phyloP scores from a whole-genome alignment of 2,888 invertebrate species.

The Coelopa pilipes region DNA sequence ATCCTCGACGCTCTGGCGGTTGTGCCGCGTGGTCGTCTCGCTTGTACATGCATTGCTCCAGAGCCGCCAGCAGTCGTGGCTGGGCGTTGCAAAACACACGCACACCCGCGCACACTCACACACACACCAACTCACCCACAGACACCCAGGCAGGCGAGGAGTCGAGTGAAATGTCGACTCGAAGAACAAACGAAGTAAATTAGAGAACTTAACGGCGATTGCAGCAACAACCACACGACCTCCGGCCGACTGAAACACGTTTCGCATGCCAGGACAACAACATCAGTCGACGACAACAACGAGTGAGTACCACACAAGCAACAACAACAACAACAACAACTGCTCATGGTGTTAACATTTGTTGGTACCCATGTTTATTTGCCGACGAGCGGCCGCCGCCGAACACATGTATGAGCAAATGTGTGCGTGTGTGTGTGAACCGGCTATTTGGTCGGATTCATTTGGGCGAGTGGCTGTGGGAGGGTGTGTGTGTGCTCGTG shows the following conservation, averaged over 20 bases:
- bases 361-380: background rate
- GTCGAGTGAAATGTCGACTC: constrained; percentile 5
- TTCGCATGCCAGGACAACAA: no score
- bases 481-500: background rate
- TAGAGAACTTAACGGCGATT: constrained; percentile 10
- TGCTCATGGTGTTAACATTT: background rate
- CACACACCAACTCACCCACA: no score
- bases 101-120: no score
- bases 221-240: background rate
- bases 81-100: no score
- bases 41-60: no score
- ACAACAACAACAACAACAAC: constrained; percentile 18
- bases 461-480: background rate
- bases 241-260: no score
- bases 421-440: background rate
- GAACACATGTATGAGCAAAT: background rate
- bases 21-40: no score
- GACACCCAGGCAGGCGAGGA: background rate
- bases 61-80: no score
- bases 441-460: background rate
- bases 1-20: no score
- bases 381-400: background rate
- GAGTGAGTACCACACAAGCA: background rate
- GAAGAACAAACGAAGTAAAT: constrained; percentile 21
- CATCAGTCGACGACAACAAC: background rate